These are phyloP conservation scores for Chaunax sp. DNA, from an alignment of 2,797 vertebrate species.

Conservation along the genomic window DNA sequence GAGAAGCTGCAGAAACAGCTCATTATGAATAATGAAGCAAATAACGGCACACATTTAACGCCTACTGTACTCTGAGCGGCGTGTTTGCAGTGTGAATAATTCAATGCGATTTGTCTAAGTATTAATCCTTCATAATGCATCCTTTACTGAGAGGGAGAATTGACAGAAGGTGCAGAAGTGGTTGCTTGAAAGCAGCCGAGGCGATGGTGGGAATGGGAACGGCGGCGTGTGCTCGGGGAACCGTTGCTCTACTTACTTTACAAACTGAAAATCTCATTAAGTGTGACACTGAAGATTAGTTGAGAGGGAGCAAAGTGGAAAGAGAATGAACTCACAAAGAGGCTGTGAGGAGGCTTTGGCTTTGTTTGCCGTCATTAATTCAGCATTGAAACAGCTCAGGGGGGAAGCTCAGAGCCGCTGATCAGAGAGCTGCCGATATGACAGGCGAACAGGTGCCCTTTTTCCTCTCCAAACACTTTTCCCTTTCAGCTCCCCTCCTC, in stretches of 20 bases:
- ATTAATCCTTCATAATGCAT: slow-evolving; percentile 60
- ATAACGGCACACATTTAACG: slow-evolving; percentile 21
- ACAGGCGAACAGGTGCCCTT: slow-evolving; percentile 80
- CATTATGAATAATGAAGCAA: slow-evolving; percentile 50
- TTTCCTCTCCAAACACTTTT: slow-evolving; percentile 63
- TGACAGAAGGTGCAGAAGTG: slow-evolving; percentile 50
- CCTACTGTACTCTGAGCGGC: slow-evolving; percentile 26
- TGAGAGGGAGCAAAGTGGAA: slow-evolving; percentile 78
- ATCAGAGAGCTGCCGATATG: slow-evolving; percentile 76
- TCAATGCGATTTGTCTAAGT: slow-evolving; percentile 54
- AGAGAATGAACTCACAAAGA: slow-evolving; percentile 78
- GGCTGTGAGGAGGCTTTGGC: slow-evolving; percentile 74
- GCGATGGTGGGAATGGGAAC: slow-evolving; percentile 35
- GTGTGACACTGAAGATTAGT: slow-evolving; percentile 86
- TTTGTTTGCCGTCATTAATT: slow-evolving; percentile 86
- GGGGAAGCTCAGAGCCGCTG: slow-evolving; percentile 67
- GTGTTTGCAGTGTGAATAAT: slow-evolving; percentile 57
- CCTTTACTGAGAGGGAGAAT: slow-evolving; percentile 42
- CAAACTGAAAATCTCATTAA: slow-evolving; percentile 86
- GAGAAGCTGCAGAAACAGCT: slow-evolving; percentile 36
- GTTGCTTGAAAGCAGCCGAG: slow-evolving; percentile 63
- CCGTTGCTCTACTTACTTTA: slow-evolving; percentile 82
- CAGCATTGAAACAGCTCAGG: slow-evolving; percentile 72
- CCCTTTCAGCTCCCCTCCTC: slow-evolving; percentile 60
- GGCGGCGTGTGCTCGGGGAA: slow-evolving; percentile 63